Conservation (phyloP, 2,888 invertebrate genomes). For the Globia sparganii region DNA sequence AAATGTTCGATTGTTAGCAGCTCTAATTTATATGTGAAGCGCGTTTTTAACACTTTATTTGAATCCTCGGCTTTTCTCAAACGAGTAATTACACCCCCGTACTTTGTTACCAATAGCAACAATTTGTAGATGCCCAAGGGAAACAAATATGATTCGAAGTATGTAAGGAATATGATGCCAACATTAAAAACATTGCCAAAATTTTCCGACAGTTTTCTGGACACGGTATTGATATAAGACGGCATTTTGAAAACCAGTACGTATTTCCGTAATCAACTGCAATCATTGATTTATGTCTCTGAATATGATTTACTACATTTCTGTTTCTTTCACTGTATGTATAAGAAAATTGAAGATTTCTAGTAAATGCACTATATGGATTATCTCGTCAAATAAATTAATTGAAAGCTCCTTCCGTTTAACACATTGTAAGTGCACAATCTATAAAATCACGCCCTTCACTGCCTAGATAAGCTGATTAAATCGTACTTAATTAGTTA, state of each 20-base stretch:
- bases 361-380: neutral
- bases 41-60: constrained; percentile 51
- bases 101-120: constrained; percentile 76
- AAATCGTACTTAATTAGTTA: constrained; percentile 28
- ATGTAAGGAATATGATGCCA: constrained; percentile 65
- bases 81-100: constrained; percentile 64
- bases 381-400: neutral
- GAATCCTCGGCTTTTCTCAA: constrained; percentile 30
- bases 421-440: neutral
- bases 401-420: neutral
- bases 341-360: neutral
- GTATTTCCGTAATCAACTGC: neutral
- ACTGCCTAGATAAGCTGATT: constrained; percentile 33
- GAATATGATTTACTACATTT: constrained; percentile 16
- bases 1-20: constrained; percentile 70
- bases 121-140: constrained; percentile 78
- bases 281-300: neutral
- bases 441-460: constrained; percentile 23
- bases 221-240: constrained; percentile 26
- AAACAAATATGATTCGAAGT: constrained; percentile 77
- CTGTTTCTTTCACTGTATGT: neutral
- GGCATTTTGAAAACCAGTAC: constrained; percentile 49
- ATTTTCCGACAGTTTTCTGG: constrained; percentile 67
- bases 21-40: constrained; percentile 75
- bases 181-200: constrained; percentile 67